Percentiles rank a stretch among this genome's conserved stretches.
Conservation (phyloP, 2,888 invertebrate genomes). For the Spialia ferax region DNA sequence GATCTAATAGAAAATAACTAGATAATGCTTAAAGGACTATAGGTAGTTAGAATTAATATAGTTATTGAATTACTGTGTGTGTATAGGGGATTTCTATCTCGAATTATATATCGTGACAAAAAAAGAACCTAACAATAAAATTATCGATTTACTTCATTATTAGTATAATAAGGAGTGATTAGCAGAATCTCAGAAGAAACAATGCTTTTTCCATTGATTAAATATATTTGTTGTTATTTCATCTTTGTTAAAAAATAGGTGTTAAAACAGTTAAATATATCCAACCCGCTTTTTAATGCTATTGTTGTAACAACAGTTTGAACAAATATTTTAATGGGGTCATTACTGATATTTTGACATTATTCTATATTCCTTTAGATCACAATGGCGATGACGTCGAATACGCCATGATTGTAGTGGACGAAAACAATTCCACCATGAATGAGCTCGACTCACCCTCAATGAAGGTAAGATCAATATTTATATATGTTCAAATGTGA, state of each 20-base stretch:
- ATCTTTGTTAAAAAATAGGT: neutral
- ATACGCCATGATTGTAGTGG: constrained; percentile 96
- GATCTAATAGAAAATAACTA: neutral
- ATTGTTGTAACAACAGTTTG: constrained; percentile 59
- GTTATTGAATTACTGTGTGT: neutral
- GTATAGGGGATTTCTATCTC: neutral
- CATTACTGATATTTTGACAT: constrained; percentile 15
- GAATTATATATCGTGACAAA: no score
- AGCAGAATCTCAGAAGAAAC: neutral
- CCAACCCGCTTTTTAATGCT: constrained; percentile 71
- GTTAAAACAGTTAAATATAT: constrained; percentile 43
- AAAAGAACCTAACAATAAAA: no score
- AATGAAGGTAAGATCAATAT: constrained; percentile 89
- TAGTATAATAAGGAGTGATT: neutral
- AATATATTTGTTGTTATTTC: neutral
- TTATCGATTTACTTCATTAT: no score
- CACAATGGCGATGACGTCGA: constrained; percentile 92
- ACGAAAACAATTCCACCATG: constrained; percentile 94
- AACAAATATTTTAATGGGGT: neutral
- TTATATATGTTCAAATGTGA: neutral
- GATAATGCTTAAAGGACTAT: neutral
- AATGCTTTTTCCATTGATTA: constrained; percentile 2
- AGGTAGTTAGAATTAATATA: neutral
- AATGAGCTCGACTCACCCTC: constrained; percentile 94
- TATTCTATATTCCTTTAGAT: constrained; percentile 61